Evolutionary conservation across 2,113 vertebrate species (phyloP).

Genomic region (Psittacula cyanocephala): DNA sequence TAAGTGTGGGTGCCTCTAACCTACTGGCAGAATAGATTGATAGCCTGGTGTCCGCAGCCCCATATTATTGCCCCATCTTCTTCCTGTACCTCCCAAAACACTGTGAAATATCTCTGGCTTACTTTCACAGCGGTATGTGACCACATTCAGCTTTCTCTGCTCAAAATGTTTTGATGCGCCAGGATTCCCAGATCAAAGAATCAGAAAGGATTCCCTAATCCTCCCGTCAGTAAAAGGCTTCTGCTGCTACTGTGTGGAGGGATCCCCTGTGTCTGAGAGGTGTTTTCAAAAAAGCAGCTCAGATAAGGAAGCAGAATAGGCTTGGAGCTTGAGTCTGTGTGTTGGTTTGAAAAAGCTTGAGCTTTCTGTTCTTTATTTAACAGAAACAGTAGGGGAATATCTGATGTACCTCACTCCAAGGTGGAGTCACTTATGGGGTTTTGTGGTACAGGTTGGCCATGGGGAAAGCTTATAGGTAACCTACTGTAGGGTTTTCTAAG

Average conservation of each 20-base stretch:
- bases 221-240: not conserved
- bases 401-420: not conserved
- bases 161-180: not conserved
- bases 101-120: not conserved
- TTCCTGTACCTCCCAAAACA: not conserved
- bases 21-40: constrained; percentile 30
- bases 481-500: no score
- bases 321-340: not conserved
- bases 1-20: constrained; percentile 35
- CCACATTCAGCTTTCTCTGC: not conserved
- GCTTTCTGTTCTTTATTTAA: not conserved
- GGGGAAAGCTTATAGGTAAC: not conserved
- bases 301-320: not conserved
- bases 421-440: not conserved
- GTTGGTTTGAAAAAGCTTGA: not conserved
- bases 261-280: not conserved
- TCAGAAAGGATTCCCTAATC: not conserved
- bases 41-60: not conserved
- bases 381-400: not conserved
- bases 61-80: not conserved
- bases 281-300: not conserved
- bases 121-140: not conserved
- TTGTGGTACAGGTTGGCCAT: not conserved
- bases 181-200: not conserved
- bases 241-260: not conserved